These are phyloP conservation scores for Neotoma lepida DNA, from an alignment of 2,113 vertebrate genomes.

Conservation along the genomic window DNA sequence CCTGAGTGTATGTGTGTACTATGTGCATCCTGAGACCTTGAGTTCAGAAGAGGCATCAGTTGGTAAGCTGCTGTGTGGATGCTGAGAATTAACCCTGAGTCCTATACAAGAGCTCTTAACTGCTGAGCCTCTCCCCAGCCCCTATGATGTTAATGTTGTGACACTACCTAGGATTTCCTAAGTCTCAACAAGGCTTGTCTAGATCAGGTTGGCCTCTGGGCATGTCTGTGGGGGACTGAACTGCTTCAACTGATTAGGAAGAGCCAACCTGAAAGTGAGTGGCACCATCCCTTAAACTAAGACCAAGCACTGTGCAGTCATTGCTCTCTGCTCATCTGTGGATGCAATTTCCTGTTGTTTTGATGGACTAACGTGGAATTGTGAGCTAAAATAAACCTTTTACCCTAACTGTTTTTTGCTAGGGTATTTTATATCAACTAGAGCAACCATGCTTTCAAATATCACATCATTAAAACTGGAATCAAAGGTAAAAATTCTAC, in stretches of 20 bases:
- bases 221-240: neutral
- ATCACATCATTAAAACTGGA: neutral
- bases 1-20: neutral
- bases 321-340: neutral
- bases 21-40: neutral
- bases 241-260: neutral
- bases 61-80: neutral
- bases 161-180: neutral
- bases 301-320: neutral
- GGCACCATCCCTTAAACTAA: neutral
- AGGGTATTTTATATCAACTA: neutral
- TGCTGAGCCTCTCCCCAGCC: too few relatives aligned
- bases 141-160: neutral
- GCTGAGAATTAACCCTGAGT: neutral
- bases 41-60: neutral
- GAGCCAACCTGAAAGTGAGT: neutral
- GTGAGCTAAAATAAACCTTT: neutral
- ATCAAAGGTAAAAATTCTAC: constrained; percentile 3
- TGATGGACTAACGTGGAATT: neutral
- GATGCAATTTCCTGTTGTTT: neutral
- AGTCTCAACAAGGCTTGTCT: neutral
- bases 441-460: neutral
- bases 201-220: neutral
- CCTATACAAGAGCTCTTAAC: neutral
- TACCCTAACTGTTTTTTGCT: neutral